phyloP scores from a whole-genome alignment of 1,140 invertebrate species.

The Doryteuthis pealeii region DNA sequence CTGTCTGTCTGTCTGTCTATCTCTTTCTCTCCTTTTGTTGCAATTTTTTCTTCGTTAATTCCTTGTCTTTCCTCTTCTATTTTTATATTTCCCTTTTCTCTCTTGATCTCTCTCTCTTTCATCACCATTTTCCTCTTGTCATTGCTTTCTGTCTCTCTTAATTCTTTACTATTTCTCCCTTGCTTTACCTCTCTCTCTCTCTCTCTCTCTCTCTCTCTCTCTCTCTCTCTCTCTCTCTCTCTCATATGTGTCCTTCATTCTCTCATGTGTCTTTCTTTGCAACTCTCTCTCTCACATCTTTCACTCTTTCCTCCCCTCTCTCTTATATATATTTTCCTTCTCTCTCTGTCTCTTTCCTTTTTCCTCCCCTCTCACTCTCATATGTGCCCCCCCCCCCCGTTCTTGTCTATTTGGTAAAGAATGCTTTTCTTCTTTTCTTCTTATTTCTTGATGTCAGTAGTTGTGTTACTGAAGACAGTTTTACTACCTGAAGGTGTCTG shows the following conservation, averaged over 20 bases:
- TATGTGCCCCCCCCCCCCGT: too few relatives aligned
- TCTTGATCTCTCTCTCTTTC: neutral
- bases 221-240: neutral
- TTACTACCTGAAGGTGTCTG: too few relatives aligned
- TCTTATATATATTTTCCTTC: neutral
- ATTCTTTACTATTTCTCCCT: neutral
- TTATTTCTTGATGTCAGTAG: too few relatives aligned
- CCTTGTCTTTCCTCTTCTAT: neutral
- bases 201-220: slow-evolving; percentile 14
- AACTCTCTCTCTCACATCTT: neutral
- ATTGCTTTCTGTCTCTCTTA: neutral
- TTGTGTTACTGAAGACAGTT: too few relatives aligned
- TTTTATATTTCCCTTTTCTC: neutral
- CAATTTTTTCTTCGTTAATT: neutral
- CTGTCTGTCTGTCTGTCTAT: neutral
- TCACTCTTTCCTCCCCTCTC: neutral
- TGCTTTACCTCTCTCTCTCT: slow-evolving; percentile 15
- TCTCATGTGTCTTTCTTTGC: neutral
- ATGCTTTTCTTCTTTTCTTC: too few relatives aligned
- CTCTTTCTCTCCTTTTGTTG: neutral
- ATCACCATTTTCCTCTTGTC: neutral
- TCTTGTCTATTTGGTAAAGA: too few relatives aligned
- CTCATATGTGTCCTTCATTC: neutral
- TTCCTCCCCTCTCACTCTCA: too few relatives aligned
- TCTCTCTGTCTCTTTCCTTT: neutral